Conservation (phyloP, 2,797 vertebrate genomes). For the Cephalopachus bancanus region DNA sequence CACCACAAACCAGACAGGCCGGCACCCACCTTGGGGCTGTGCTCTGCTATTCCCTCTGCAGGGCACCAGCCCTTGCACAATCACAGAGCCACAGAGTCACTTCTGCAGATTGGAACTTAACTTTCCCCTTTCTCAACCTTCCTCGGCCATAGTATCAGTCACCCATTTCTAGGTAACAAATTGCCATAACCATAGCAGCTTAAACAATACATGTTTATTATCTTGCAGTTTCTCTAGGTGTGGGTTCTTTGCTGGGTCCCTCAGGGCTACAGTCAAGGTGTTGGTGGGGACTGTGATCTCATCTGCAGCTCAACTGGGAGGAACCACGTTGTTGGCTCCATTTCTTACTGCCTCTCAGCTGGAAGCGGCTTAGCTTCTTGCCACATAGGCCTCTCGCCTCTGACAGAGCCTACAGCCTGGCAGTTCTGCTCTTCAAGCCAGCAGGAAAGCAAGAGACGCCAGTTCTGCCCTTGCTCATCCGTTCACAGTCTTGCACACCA, state of each 20-base stretch:
- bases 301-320: neutral
- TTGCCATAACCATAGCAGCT: neutral
- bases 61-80: no score
- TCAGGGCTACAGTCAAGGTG: neutral
- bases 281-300: no score
- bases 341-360: neutral
- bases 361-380: neutral
- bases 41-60: neutral
- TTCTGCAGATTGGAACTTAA: neutral
- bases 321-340: neutral
- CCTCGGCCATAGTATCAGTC: no score
- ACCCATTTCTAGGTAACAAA: neutral
- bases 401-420: neutral
- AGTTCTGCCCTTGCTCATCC: neutral
- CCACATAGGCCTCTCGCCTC: neutral
- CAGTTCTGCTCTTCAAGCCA: neutral
- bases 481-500: neutral
- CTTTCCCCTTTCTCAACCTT: neutral
- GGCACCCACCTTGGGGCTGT: neutral
- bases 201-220: neutral
- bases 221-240: neutral
- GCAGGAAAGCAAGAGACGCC: neutral
- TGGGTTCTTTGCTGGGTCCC: neutral
- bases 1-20: rapidly evolving
- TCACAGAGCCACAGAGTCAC: neutral